Evolutionary conservation across 1,140 invertebrate genomes (phyloP).

Genomic region (Brachystomella parvula): DNA sequence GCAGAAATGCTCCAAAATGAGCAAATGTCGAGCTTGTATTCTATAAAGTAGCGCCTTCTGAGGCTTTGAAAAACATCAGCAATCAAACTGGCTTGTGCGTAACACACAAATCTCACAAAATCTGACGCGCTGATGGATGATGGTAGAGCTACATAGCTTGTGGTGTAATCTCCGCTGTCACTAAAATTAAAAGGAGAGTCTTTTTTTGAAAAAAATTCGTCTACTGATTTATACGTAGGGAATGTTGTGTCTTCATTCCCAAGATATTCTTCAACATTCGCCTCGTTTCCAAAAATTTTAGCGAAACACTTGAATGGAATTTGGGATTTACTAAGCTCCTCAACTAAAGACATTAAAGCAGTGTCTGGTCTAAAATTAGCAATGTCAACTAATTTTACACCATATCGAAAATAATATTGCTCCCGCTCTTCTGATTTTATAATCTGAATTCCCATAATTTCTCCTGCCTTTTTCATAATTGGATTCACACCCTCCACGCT

Average conservation of each 20-base stretch:
- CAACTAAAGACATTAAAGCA: neutral
- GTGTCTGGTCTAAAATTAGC: neutral
- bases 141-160: neutral
- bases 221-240: neutral
- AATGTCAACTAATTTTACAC: neutral
- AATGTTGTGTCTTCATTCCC: neutral
- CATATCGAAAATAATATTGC: neutral
- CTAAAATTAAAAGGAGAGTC: neutral
- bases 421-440: neutral
- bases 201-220: neutral
- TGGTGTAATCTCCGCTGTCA: neutral
- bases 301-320: neutral
- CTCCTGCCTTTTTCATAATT: neutral
- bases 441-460: neutral
- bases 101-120: neutral
- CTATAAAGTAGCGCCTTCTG: neutral
- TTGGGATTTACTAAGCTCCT: neutral
- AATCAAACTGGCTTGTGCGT: neutral
- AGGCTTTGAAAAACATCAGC: neutral
- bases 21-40: neutral
- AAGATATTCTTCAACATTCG: neutral
- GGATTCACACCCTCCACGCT: neutral
- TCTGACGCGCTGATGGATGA: neutral
- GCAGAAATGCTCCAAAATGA: neutral
- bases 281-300: neutral